Percentiles rank a stretch among this genome's conserved stretches.
phyloP scores from a whole-genome alignment of 2,888 invertebrate genomes.

The Phaonia tiefii region DNA sequence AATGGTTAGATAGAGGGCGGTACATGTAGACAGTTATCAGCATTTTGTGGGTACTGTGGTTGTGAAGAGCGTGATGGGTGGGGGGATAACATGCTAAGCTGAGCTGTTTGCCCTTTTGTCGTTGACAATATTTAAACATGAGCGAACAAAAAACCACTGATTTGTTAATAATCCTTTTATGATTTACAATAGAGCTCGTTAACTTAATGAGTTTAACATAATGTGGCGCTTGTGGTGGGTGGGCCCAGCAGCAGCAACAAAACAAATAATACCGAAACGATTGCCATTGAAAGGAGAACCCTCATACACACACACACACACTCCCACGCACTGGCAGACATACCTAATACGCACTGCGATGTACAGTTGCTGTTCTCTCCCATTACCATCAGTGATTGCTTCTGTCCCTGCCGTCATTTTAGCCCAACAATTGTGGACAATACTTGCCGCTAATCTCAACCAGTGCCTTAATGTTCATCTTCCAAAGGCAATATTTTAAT shows the following conservation, averaged over 20 bases:
- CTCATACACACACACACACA: not conserved
- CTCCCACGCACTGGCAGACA: no score
- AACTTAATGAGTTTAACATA: slow-evolving; percentile 72
- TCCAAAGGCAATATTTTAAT: slow-evolving; percentile 52
- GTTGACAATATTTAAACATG: slow-evolving; percentile 74
- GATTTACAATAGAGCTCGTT: slow-evolving; percentile 77
- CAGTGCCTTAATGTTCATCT: slow-evolving; percentile 1
- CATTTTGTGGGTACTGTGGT: not conserved
- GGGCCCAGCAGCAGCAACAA: slow-evolving; percentile 34
- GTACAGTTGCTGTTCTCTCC: no score
- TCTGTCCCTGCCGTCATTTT: not conserved
- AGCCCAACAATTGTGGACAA: not conserved
- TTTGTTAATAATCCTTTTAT: slow-evolving; percentile 80
- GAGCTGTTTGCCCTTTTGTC: slow-evolving; percentile 59
- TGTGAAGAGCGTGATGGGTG: slow-evolving; percentile 6
- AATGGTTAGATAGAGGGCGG: not conserved
- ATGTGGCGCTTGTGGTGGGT: slow-evolving; percentile 62
- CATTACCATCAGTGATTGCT: no score
- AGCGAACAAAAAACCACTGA: slow-evolving; percentile 75
- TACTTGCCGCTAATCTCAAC: not conserved
- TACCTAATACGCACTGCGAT: no score
- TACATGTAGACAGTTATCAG: not conserved
- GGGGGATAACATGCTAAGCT: not conserved
- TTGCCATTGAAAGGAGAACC: slow-evolving; percentile 14
- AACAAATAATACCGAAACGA: slow-evolving; percentile 32